Evolutionary conservation across 2,797 vertebrate species (phyloP), one percentile per base, ranked within the genome.

Genomic region (Phoebastria nigripes): DNA sequence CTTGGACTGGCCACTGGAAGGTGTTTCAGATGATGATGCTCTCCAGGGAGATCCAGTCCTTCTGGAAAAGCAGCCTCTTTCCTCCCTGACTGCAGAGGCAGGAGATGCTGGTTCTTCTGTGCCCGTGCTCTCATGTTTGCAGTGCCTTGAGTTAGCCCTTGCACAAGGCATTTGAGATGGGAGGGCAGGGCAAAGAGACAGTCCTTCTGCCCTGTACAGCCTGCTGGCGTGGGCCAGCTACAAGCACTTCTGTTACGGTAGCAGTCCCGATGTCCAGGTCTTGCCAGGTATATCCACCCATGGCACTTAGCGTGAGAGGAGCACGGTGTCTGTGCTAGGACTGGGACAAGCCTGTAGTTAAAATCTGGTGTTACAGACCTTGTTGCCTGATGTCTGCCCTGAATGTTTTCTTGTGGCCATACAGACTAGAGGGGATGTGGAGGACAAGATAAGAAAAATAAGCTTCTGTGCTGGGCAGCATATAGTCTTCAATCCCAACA

Each of bases 391-490:
- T 1, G 2, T 66, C 44, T 87, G 52, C 54, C 18, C 35, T 25
- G n/a, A 42, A 14, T n/a, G 13, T 46, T 72, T 93, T 85, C 41
- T 25, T 63, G 13, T 42, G 71, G 21, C 37, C 2, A 2, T 12
- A 24, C 1, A 51, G 62, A 56, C 58, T 89, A 35, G 82, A 80
- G 29, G 41, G 55, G 29, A n/a, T 77, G 29, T 82, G 63, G 42
- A 88, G 15, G 66, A 89, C 86, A 37, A 86, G 76, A 52, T 74
- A 74, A 74, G 39, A 56, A 82, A 79, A 94, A 51, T 52, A 85
- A 95, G 18, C 55, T 90, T 59, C 71, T 93, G 29, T 90, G 61
- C 37, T 61, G 66, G 61, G 41, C 63, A 70, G 42, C 4, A 9
- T 11, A 35, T 14, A 62, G 63, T 73, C 54, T 67, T 73, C 79